These are phyloP conservation scores for Montifringilla adamsi DNA, from an alignment of 2,113 vertebrate species.

Conservation along the genomic window DNA sequence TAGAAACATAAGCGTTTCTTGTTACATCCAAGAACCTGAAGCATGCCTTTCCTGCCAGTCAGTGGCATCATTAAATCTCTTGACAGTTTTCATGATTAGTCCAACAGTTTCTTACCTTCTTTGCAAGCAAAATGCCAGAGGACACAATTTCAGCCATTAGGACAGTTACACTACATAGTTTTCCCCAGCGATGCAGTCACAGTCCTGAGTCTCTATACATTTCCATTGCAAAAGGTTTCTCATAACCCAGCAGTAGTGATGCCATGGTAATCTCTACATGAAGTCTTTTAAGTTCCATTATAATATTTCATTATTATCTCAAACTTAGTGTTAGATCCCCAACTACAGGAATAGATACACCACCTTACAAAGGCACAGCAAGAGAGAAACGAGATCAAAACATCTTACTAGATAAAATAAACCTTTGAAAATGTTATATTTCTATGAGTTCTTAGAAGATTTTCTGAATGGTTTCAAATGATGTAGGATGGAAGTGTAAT, in stretches of 20 bases:
- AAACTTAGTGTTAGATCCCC: background rate
- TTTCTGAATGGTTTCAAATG: background rate
- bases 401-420: background rate
- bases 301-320: background rate
- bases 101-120: background rate
- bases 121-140: background rate
- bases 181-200: background rate
- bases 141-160: background rate
- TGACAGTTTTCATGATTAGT: background rate
- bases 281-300: background rate
- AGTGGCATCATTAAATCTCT: background rate
- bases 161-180: background rate
- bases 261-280: background rate
- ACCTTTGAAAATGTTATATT: background rate
- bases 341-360: background rate
- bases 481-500: background rate
- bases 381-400: background rate
- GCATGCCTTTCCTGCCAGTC: background rate
- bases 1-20: background rate
- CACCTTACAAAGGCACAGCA: background rate
- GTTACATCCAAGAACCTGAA: background rate
- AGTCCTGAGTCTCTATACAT: background rate
- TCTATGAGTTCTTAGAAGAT: background rate
- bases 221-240: background rate
- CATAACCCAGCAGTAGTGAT: background rate